Evolutionary conservation across 2,113 vertebrate species (phyloP), one percentile per base, ranked within the genome.

Genomic region (Hyperopisus bebe): DNA sequence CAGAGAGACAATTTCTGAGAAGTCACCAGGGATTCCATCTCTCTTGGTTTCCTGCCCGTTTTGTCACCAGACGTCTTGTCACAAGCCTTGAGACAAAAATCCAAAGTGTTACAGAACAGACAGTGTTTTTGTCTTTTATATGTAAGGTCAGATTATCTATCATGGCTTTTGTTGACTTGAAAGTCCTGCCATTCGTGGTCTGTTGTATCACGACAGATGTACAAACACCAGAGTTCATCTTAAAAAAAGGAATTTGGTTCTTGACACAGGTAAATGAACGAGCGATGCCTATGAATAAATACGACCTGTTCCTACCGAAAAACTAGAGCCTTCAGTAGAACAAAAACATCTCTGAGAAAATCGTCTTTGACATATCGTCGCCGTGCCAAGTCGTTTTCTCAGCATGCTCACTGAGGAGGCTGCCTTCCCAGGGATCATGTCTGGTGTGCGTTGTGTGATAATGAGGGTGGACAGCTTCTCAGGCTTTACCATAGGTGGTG

Each of bases 321-420:
- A 55, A 84, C 6, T 47, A 42, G 44, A 83, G 42, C 19, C 82
- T 84, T 84, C 82, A 47, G 13, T 19, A 39, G 31, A 80, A 84
- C 82, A 46, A 74, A 39, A 74, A 48, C 58, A 27, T 88, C 44
- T 70, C 24, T 88, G 42, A 48, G 87, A 70, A 46, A 84, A 80
- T 42, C 35, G 74, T 42, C 74, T 42, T 80, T 35, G 74, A 39
- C 74, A 42, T 80, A 80, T 80, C 35, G 6, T 42, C 4, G 46
- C 42, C 9, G 21, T 15, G 44, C 42, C 87, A 66, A 58, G 58
- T 44, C 87, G 9, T 42, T 66, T 66, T 66, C 87, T 53, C 87
- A 88, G 42, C 88, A 31, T 31, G 88, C 62, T 27, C 42, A 47
- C 87, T 77, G 87, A 88, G 58, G 87, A 44, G 55, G 53, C 35